Conservation (phyloP, 2,888 invertebrate species). For the Pandemis cinnamomeana region DNA sequence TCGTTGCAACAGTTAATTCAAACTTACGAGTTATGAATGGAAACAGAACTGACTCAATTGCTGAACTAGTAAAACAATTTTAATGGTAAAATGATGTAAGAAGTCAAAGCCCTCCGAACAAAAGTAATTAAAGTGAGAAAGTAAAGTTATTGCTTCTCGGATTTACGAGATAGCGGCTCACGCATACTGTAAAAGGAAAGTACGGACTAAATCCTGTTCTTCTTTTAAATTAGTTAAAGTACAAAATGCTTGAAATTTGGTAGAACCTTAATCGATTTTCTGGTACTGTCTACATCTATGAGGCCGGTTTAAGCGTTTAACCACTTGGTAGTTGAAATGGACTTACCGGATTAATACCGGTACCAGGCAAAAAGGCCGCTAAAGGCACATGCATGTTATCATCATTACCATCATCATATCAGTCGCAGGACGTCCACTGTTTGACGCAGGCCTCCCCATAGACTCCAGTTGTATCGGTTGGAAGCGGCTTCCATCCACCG, state of each 20-base stretch:
- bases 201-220: slow-evolving; percentile 16
- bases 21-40: not conserved
- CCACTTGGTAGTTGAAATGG: no score
- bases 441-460: no score
- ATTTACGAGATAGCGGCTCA: slow-evolving; percentile 35
- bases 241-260: not conserved
- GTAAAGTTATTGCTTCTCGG: slow-evolving; percentile 34
- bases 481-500: no score
- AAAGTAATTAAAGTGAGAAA: slow-evolving; percentile 40
- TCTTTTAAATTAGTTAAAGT: not conserved
- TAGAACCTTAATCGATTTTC: no score
- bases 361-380: no score
- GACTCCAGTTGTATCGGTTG: no score
- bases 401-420: no score
- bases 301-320: no score
- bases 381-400: no score
- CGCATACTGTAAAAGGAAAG: slow-evolving; percentile 20
- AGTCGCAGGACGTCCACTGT: no score
- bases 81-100: slow-evolving; percentile 28
- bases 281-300: no score
- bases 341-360: no score
- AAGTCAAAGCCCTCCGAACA: slow-evolving; percentile 34
- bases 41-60: slow-evolving; percentile 3
- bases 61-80: slow-evolving; percentile 14
- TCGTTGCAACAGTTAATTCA: not conserved